These are phyloP conservation scores for Nipponia nippon DNA, from an alignment of 2,113 vertebrate species.

Conservation along the genomic window DNA sequence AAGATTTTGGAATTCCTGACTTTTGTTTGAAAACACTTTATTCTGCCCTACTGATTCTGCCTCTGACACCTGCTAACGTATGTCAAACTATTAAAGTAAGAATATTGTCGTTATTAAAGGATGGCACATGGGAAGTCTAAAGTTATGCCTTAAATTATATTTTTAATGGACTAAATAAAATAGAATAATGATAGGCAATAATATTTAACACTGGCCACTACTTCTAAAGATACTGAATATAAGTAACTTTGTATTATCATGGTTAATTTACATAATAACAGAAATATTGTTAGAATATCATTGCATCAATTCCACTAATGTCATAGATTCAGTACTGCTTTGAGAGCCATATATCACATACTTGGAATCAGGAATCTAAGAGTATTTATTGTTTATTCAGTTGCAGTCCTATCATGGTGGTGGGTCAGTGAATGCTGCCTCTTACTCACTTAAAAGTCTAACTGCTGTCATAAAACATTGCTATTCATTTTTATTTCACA, in stretches of 20 bases:
- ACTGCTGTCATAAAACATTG: background rate
- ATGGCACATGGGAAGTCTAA: background rate
- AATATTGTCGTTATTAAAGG: background rate
- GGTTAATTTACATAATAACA: background rate
- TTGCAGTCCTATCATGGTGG: background rate
- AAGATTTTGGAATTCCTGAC: background rate
- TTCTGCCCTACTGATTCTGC: background rate
- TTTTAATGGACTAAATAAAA: background rate
- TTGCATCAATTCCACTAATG: background rate
- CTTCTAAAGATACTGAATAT: background rate
- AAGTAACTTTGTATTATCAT: background rate
- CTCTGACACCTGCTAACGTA: background rate
- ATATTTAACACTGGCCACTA: background rate
- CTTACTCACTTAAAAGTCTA: background rate
- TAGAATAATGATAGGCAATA: background rate
- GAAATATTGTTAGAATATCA: background rate
- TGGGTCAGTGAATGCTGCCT: background rate
- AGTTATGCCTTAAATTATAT: background rate
- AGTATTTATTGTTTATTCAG: background rate
- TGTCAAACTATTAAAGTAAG: background rate
- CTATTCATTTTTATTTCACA: background rate
- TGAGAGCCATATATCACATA: background rate
- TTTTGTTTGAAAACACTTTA: background rate
- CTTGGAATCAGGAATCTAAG: background rate
- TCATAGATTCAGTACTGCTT: background rate